phyloP scores from a whole-genome alignment of 2,888 invertebrate genomes.

The Cancer borealis region DNA sequence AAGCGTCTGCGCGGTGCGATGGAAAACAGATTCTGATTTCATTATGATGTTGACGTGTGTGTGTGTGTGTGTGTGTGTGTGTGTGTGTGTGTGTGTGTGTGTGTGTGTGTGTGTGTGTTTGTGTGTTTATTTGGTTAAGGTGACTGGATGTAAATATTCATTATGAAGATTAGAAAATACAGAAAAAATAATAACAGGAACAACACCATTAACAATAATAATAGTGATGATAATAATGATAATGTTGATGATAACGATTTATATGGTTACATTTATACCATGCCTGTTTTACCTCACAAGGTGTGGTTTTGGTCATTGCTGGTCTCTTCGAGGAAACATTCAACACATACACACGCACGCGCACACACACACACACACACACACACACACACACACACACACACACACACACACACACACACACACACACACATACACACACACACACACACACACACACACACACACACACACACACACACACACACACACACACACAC shows the following conservation, averaged over 20 bases:
- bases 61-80: constrained; percentile 34
- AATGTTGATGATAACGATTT: neutral
- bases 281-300: no score
- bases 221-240: neutral
- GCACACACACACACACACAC: no score
- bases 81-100: constrained; percentile 17
- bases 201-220: neutral
- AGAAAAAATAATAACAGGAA: neutral
- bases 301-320: no score
- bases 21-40: neutral
- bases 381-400: no score
- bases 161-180: neutral
- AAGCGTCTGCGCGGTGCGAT: neutral
- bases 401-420: no score
- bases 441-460: no score
- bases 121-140: no score
- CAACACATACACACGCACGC: no score
- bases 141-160: neutral
- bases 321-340: no score
- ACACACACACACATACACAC: no score
- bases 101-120: neutral
- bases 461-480: no score
- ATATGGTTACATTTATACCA: neutral
- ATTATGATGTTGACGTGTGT: constrained; percentile 24
- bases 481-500: no score